Evolutionary conservation across 2,113 vertebrate genomes (phyloP).

Genomic region (Sterna hirundo): DNA sequence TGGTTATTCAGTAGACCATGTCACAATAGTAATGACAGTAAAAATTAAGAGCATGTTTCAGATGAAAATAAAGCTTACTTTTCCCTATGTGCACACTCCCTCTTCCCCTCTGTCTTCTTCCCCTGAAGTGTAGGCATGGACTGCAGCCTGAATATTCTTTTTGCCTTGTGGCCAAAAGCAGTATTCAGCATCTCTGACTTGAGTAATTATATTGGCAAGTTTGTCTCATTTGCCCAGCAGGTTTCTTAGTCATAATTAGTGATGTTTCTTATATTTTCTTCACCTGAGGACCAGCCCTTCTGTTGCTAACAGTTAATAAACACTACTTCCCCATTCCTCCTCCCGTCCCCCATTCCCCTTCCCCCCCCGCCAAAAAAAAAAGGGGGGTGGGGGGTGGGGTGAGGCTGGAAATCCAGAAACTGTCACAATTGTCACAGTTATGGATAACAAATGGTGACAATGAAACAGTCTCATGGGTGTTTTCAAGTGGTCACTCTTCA

Average conservation of each 20-base stretch:
- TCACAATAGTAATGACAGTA: background rate
- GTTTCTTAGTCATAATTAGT: background rate
- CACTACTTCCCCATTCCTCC: too few species aligned
- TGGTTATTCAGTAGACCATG: background rate
- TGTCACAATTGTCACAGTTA: background rate
- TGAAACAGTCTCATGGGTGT: background rate
- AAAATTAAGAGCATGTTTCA: background rate
- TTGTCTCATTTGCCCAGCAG: background rate
- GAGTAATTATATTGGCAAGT: background rate
- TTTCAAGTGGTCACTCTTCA: background rate
- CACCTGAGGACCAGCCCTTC: background rate
- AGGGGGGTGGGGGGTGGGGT: too few species aligned
- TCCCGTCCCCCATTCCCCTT: too few species aligned
- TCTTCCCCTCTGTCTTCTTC: background rate
- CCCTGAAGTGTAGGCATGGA: background rate
- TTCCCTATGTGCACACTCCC: accelerated
- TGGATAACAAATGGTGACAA: background rate
- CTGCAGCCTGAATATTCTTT: background rate
- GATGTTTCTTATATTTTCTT: background rate
- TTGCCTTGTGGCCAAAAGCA: background rate
- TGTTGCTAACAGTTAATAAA: background rate
- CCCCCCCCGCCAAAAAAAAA: accelerated
- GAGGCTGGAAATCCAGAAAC: accelerated
- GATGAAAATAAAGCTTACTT: background rate
- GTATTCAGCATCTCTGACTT: background rate